phyloP scores from a whole-genome alignment of 1,140 invertebrate species.

The Philaenus spumarius region DNA sequence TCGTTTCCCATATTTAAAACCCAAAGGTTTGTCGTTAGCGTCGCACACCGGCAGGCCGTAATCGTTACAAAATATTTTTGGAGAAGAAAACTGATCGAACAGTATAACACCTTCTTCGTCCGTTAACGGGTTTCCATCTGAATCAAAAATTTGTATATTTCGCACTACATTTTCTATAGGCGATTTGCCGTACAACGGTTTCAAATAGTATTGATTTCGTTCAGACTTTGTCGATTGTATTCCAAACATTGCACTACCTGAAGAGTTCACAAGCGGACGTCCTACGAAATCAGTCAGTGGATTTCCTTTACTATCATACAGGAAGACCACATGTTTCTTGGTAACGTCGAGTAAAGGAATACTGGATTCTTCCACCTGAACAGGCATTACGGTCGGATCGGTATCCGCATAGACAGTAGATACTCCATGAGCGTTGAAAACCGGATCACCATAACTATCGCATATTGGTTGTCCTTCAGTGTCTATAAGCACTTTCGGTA shows the following conservation, averaged over 20 bases:
- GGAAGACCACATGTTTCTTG: background rate
- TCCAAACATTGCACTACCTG: background rate
- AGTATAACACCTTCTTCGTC: background rate
- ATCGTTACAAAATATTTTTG: conserved; percentile 1
- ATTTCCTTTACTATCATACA: conserved; percentile 9
- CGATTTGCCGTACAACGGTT: background rate
- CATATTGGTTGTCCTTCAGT: background rate
- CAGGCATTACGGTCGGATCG: background rate
- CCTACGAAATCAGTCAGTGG: conserved; percentile 2
- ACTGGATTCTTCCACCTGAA: background rate
- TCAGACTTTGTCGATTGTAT: background rate
- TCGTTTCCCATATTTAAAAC: conserved; percentile 10
- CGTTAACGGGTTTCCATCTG: background rate
- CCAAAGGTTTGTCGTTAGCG: background rate
- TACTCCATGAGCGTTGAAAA: conserved; percentile 5
- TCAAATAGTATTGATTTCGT: background rate
- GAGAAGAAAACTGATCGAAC: background rate
- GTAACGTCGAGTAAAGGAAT: background rate
- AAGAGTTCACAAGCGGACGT: background rate
- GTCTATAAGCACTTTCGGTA: background rate
- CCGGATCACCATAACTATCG: background rate
- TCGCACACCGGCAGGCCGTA: conserved; percentile 5
- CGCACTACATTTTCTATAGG: conserved; percentile 1
- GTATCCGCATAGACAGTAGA: background rate
- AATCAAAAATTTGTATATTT: conserved; percentile 6